phyloP scores from a whole-genome alignment of 2,888 invertebrate species.

The Oegoconia quadripuncta region DNA sequence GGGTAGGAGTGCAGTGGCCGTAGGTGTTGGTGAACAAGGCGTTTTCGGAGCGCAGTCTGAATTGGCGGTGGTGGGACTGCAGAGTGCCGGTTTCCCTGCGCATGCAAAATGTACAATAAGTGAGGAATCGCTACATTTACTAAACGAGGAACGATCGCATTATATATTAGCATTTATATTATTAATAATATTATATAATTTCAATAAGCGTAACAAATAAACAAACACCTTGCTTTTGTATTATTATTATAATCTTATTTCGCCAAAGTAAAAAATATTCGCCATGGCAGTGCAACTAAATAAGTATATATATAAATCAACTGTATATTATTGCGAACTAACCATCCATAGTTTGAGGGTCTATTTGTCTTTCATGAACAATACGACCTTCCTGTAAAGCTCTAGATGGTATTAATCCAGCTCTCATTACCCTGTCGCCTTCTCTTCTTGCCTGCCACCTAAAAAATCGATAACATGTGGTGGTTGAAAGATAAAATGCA shows the following conservation, averaged over 20 bases:
- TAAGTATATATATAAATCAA: too few relatives aligned
- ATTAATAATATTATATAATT: too few relatives aligned
- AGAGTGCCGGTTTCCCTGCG: slow-evolving; percentile 66
- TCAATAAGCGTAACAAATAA: too few relatives aligned
- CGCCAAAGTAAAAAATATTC: too few relatives aligned
- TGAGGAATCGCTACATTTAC: not conserved
- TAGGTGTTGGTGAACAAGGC: slow-evolving; percentile 64
- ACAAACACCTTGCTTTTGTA: too few relatives aligned
- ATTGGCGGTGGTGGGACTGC: slow-evolving; percentile 57
- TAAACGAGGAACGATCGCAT: too few relatives aligned
- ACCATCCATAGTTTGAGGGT: slow-evolving; percentile 83
- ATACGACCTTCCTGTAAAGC: slow-evolving; percentile 93
- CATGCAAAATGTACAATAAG: not conserved
- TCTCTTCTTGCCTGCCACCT: slow-evolving; percentile 97
- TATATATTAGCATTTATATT: too few relatives aligned
- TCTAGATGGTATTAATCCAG: slow-evolving; percentile 96
- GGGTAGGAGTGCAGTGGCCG: slow-evolving; percentile 61
- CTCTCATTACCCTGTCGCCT: slow-evolving; percentile 93
- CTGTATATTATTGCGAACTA: slow-evolving; percentile 34
- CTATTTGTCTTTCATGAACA: slow-evolving; percentile 84
- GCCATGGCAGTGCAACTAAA: too few relatives aligned
- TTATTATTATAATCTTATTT: too few relatives aligned
- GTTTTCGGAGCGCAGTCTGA: slow-evolving; percentile 64
- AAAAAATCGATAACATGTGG: slow-evolving; percentile 3
- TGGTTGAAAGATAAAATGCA: too few relatives aligned